Conservation (phyloP, 2,888 invertebrate genomes). For the Rhabditoides inermis region DNA sequence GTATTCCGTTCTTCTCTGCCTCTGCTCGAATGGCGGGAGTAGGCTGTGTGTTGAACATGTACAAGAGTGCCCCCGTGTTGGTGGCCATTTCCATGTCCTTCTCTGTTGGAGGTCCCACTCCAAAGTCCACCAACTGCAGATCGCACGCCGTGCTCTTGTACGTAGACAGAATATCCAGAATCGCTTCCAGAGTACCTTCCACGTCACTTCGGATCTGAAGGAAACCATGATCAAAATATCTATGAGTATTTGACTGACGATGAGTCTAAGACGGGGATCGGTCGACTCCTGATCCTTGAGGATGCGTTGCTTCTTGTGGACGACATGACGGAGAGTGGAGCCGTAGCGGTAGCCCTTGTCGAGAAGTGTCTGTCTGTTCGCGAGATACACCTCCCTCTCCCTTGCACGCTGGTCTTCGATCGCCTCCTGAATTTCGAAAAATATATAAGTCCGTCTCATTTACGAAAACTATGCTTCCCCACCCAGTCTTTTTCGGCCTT, state of each 20-base stretch:
- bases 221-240: not conserved
- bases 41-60: constrained; percentile 73
- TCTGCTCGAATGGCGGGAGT: constrained; percentile 53
- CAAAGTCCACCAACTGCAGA: constrained; percentile 78
- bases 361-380: constrained; percentile 33
- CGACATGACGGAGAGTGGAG: constrained; percentile 25
- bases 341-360: constrained; percentile 19
- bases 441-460: too few species aligned
- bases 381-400: constrained; percentile 41
- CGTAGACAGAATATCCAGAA: constrained; percentile 78
- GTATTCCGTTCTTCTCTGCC: constrained; percentile 60
- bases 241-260: too few species aligned
- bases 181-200: constrained; percentile 88
- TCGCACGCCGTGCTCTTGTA: constrained; percentile 64
- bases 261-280: constrained; percentile 24
- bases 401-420: constrained; percentile 31
- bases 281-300: constrained; percentile 23
- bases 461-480: not conserved
- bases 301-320: constrained; percentile 30
- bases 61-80: constrained; percentile 64
- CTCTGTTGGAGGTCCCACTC: constrained; percentile 76
- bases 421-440: constrained; percentile 15
- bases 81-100: constrained; percentile 74
- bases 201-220: constrained; percentile 67
- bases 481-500: constrained; percentile 58